Base-by-base conservation (phyloP, 2,113 vertebrate genomes). In the Malurus cyaneus region DNA sequence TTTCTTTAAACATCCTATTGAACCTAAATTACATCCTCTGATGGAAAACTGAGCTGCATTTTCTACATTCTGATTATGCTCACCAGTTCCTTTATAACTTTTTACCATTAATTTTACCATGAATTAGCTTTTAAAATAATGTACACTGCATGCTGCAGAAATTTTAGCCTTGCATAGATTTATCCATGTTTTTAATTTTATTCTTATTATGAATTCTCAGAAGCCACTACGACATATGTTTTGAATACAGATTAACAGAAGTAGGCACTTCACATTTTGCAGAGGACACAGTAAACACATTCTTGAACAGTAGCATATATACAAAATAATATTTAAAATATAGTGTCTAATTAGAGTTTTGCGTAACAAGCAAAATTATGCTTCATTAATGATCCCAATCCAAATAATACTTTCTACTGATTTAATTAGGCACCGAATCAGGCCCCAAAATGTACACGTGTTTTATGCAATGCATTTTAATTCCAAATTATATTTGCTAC, bases 241-340 rank as follows among this genome's bases (percentile, higher is more conserved):
- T 59, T 91, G 78, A 89, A 67, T 32, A 36, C 59, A 62, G 85
- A 69, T 73, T 91, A 93, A 83, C 54, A 88, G 81, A 79, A 89
- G 66, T 17, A 85, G 61, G 65, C 25, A 87, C 46, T 80, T 87
- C 28, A 50, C 3, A 6, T 72, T 61, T 85, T 91, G 89, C 87
- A 91, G 57, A 93, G 36, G 50, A 67, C 74, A 77, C 26, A 69
- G 53, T 62, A 93, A 91, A 91, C 76, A 70, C 10, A 1, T 72
- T 86, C 56, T 69, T 83, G n/a, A 93, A 65, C 31, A 87, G n/a
- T 32, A 86, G 50, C 47, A 74, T 32, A 89, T 32, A 92, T 29
- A 80, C 12, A 89, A 65, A 82, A 80, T 80, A 64, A 61, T 42
- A 87, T 91, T 66, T 18, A 47, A 80, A 89, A 80, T 61, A 82